Evolutionary conservation across 2,888 invertebrate species (phyloP), one percentile per base, ranked within the genome.

Genomic region (Andrena fulva): DNA sequence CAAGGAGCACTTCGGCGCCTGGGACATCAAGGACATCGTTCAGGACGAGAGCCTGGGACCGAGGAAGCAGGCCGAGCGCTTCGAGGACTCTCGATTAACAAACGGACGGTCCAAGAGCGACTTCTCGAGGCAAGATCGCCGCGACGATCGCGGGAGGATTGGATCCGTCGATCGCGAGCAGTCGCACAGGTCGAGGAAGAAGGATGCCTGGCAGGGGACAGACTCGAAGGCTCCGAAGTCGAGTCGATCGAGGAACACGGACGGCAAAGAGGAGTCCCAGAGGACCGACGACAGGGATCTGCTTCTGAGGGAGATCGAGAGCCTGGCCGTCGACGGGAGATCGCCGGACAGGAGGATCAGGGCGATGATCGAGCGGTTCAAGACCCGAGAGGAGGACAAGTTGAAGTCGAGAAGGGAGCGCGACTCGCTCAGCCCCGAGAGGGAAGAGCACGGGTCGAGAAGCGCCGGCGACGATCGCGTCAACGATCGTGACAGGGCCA

Each of bases 311-410:
- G 90, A 89, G 27, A 87, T 85, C 16, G 88, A 91, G 69, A 88
- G 75, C 42, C 81, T 86, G 48, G 84, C 87, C 0, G 80, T 73
- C 6, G 85, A 89, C 31, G 90, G 90, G 24, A 85, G 81, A 54
- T 89, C 89, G 50, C 85, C 81, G 59, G 90, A 90, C 80, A 77
- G 87, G 4, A 87, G 91, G 77, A 91, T 91, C 80, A 80, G 86
- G 2, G 85, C 90, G 71, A 88, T 91, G 85, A 90, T 91, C 69
- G 91, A 91, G 59, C 84, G 89, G 60, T 87, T 91, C 73, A 86
- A 88, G 63, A 48, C 77, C 6, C 81, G 88, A 6, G 89, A 89
- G 31, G 89, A 89, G 63, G 80, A 64, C 3, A 88, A 87, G 16
- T 31, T 77, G 48, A 82, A 81, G 27, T 66, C 70, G 10, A 73